Conservation (phyloP, 2,797 vertebrate genomes). For the Paedocypris micromegethes region DNA sequence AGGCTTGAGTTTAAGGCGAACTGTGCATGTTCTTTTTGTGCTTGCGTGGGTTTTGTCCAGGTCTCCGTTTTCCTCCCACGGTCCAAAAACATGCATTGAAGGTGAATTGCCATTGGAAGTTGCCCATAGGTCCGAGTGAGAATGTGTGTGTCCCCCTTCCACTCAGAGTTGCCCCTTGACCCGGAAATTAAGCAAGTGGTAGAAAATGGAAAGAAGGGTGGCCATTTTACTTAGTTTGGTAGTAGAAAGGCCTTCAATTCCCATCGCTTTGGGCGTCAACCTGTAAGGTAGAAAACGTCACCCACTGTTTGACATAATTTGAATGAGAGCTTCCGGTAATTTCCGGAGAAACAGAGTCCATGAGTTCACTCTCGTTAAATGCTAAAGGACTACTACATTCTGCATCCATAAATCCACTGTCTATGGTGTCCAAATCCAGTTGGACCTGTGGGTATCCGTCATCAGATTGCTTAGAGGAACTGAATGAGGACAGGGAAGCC, state of each 20-base stretch:
- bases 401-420: conserved; percentile 82
- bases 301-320: conserved; percentile 75
- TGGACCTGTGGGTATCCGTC: conserved; percentile 74
- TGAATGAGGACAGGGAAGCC: conserved; percentile 65
- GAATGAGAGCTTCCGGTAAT: conserved; percentile 54
- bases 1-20: no score
- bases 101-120: no score
- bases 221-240: not conserved
- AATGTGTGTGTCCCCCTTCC: no score
- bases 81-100: no score
- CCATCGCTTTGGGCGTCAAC: conserved; percentile 41
- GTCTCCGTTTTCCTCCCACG: no score
- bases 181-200: no score
- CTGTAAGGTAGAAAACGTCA: conserved; percentile 52
- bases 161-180: no score
- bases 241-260: conserved; percentile 16
- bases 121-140: no score
- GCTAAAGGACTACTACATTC: conserved; percentile 72
- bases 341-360: conserved; percentile 47
- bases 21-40: no score
- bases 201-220: no score
- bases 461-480: conserved; percentile 64
- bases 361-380: conserved; percentile 46
- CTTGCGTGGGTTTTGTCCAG: no score
- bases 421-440: conserved; percentile 88